A percentile compares a stretch with the other conserved stretches of the same genome.
Evolutionary conservation across 2,888 invertebrate species (phyloP).

Genomic region (Amblyteles armatorius): DNA sequence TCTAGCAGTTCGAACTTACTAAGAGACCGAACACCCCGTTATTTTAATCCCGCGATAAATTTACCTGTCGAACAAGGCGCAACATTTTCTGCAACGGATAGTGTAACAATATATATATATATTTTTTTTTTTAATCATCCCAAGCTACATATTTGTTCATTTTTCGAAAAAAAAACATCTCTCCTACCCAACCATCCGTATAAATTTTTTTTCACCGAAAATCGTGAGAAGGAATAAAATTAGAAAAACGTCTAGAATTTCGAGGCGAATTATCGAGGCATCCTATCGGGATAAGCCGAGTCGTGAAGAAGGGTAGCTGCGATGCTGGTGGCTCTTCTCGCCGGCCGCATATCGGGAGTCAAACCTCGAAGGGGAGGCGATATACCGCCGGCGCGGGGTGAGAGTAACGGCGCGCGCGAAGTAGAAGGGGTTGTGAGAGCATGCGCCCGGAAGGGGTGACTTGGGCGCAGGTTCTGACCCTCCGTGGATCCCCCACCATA

Average conservation of each 20-base stretch:
- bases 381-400: slow-evolving; percentile 49
- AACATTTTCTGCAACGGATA: background rate
- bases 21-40: background rate
- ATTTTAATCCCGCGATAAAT: background rate
- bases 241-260: slow-evolving; percentile 6
- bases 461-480: slow-evolving; percentile 82
- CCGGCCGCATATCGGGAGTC: slow-evolving; percentile 60
- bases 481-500: slow-evolving; percentile 72
- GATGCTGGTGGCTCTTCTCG: slow-evolving; percentile 53
- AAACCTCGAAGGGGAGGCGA: slow-evolving; percentile 54
- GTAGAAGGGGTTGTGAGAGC: slow-evolving; percentile 76
- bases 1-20: background rate
- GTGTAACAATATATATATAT: background rate
- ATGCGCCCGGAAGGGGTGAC: slow-evolving; percentile 81
- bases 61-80: background rate
- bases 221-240: background rate
- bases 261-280: slow-evolving; percentile 49
- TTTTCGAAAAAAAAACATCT: background rate
- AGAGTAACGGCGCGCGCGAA: slow-evolving; percentile 72
- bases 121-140: background rate
- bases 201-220: background rate
- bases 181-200: background rate
- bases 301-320: slow-evolving; percentile 32
- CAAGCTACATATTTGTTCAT: too few relatives aligned
- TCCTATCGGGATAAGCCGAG: slow-evolving; percentile 45